Base-by-base conservation (phyloP, 2,113 vertebrate genomes). In the Sylvietta virens region DNA sequence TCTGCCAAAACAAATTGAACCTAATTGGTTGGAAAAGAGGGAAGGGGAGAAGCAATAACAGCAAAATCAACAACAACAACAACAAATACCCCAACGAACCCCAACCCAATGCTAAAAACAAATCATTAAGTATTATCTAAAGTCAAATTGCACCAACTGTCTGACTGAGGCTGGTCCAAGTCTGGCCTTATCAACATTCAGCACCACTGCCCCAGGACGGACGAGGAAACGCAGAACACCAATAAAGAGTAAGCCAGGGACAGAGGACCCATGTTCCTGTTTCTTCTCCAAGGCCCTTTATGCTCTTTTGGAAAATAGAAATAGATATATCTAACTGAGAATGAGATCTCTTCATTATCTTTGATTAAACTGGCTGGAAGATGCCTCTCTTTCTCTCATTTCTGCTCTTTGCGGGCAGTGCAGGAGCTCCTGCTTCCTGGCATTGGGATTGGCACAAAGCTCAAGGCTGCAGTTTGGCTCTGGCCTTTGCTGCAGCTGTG, bases 1-100 rank as follows among this genome's bases (percentile, higher is more conserved):
- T 92, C 86, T 97, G 95, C 95, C 95, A 96, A 96, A 96, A 79
- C 84, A 97, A 92, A 97, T 79, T 86, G 69, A 87, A 95, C 61
- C 69, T 95, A 97, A 97, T 95, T 94, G 86, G 84, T 39, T 92
- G 89, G 96, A 91, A 97, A 93, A 93, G 40, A 88, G 92, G 80
- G 57, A 88, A 48, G 83, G 92, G 83, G 83, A 93, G 86, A 95
- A 76, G 60, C 44, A 94, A 51, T 90, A 73, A 70, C 90, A 92
- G 64, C 71, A 86, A 76, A 90, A 95, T 73, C 74, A 88, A n/a
- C 94, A 92, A 42, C 66, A 95, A 65, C 62, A 88, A 86, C 78
- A 91, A 93, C 90, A 95, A 94, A 78, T 88, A 88, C 77, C 95
- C 95, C 56, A 81, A 83, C 94, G 83, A 82, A 66, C 80, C 88